Evolutionary conservation across 2,797 vertebrate genomes (phyloP), one percentile per base, ranked within the genome.

Genomic region (Sebastolobus altivelis): DNA sequence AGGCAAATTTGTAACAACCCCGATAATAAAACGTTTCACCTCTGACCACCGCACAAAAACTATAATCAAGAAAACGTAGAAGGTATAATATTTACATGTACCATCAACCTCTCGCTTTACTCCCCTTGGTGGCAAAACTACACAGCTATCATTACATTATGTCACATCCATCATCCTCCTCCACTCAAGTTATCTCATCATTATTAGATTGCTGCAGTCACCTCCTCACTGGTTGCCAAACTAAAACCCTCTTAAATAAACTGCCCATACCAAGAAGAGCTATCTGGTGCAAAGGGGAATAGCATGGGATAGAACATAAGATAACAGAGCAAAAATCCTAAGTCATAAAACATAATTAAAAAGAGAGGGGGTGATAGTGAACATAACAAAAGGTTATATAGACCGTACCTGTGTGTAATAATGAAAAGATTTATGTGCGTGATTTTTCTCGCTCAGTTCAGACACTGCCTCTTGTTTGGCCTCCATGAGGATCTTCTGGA

Each of bases 331-430:
- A 75, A 60, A 68, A 54, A 73, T 69, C 18, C 67, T 25, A 33
- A 71, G 18, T 46, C 65, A 72, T 65, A 65, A 84, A 75, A 80
- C 67, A 76, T 35, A 60, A 77, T 58, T 65, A 74, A 69, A 80
- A 76, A 71, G 14, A 76, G 38, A 37, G 20, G n/a, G 31, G 14
- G 33, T 25, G 65, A 59, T 46, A 71, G 31, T 52, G 58, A 68
- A 75, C 74, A 63, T 25, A 38, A 60, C 10, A 56, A 49, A 55
- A 73, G 55, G 8, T 90, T 92, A 93, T n/a, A 65, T n/a, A 75
- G 77, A 62, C 11, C 40, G 69, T 96, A 97, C 95, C 96, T 97
- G 90, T 52, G 91, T 94, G 83, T 94, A 94, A 80, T 95, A 94
- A 82, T 85, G 83, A 76, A 95, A 6, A 5, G 84, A 87, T 77